Evolutionary conservation across 2,888 invertebrate genomes (phyloP), one percentile per base, ranked within the genome.

Genomic region (Blomia tropicalis): DNA sequence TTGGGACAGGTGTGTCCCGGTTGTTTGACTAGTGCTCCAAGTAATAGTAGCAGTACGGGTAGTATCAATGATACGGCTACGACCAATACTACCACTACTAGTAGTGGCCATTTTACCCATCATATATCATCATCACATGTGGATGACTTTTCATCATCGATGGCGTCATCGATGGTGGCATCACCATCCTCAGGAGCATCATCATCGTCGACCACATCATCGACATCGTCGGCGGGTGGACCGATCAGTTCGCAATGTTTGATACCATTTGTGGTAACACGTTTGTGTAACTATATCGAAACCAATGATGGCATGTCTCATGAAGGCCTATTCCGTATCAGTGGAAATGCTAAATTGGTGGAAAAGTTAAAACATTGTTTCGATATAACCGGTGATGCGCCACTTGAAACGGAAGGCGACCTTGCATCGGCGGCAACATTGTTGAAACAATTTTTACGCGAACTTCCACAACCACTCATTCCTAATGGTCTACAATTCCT

Each of bases 401-500:
- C 79, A 67, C 71, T 80, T 64, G 76, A 76, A 64, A 74, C 73
- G 36, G 73, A 73, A 47, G 76, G 73, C 14, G 79, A 79, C 68
- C 73, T 78, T 29, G 76, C 78, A 65, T 78, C 79, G 2, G 78
- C 79, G 5, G 80, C 79, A 1, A 77, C 78, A 2, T 71, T 80
- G 47, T 75, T 80, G 41, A 77, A 79, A 65, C 74, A 78, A 60
- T 80, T 79, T 70, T 73, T 80, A 32, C 73, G 79, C 66, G 80
- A 80, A 69, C 70, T 80, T 60, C 77, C 77, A 7, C 74, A 76
- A 66, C 75, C 77, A 23, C 73, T 79, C 43, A 75, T 80, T 53
- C 77, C 79, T 22, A 70, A 72, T 53, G 59, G 68, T 27, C 70
- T 72, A 63, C 74, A 75, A 27, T 75, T 76, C 69, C 70, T 76